Evolutionary conservation across 2,888 invertebrate species (phyloP).

Genomic region (Ormyrus thymus): DNA sequence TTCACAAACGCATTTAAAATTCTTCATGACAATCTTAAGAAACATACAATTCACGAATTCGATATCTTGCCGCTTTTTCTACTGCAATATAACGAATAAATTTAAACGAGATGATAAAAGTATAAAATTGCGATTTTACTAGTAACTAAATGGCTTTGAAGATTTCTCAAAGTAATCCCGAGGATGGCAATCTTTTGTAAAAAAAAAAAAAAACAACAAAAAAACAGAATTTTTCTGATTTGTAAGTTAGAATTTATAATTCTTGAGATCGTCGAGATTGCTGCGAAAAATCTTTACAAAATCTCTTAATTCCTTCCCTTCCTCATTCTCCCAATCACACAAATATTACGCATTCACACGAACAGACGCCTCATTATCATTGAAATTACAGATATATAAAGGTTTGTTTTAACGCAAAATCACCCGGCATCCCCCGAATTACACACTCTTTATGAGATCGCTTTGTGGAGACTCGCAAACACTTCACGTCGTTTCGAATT

Average conservation of each 20-base stretch:
- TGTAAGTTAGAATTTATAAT: slow-evolving; percentile 23
- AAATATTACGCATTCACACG: slow-evolving; percentile 44
- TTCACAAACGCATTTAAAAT: slow-evolving; percentile 44
- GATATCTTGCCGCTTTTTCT: slow-evolving; percentile 19
- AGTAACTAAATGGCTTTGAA: slow-evolving; percentile 55
- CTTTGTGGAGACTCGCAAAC: slow-evolving; percentile 58
- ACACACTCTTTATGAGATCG: slow-evolving; percentile 66
- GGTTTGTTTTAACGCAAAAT: slow-evolving; percentile 50
- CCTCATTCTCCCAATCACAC: slow-evolving; percentile 41
- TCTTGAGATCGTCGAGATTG: slow-evolving; percentile 38
- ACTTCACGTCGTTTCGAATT: slow-evolving; percentile 55
- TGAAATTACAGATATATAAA: slow-evolving; percentile 53
- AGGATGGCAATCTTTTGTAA: slow-evolving; percentile 32
- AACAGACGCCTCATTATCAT: slow-evolving; percentile 51
- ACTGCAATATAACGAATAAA: slow-evolving; percentile 40
- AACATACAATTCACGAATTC: slow-evolving; percentile 42
- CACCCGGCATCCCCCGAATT: slow-evolving; percentile 60
- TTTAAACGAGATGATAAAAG: slow-evolving; percentile 49
- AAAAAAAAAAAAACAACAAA: neutral
- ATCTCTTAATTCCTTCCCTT: slow-evolving; percentile 49
- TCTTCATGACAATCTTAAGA: slow-evolving; percentile 41
- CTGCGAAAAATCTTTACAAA: slow-evolving; percentile 55
- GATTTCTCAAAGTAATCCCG: slow-evolving; percentile 45
- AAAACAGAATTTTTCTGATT: slow-evolving; percentile 10
- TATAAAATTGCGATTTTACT: slow-evolving; percentile 55